Evolutionary conservation across 2,113 vertebrate species (phyloP), one percentile per base, ranked within the genome.

Genomic region (Litocranius walleri): DNA sequence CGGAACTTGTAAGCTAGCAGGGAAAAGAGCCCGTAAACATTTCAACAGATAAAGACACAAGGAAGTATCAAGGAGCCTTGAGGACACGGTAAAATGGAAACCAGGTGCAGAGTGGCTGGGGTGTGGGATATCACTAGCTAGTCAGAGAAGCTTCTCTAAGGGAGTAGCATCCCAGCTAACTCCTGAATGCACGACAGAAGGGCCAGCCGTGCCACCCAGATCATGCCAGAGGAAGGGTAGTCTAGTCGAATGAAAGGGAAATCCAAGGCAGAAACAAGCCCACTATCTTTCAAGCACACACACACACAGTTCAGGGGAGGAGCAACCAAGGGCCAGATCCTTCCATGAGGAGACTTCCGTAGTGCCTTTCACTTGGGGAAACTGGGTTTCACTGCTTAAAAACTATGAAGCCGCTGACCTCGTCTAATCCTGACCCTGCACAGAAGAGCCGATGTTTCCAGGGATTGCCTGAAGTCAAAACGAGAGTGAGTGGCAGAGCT

Each of bases 11-110:
- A 59, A 54, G 78, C 33, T 7, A 7, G 13, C 13, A 13, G 50
- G n/a, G 54, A 43, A 67, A 88, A 82, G 14, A 67, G 13, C 59
- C 50, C 25, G 57, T 19, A 80, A 56, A 27, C 16, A 23, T 0
- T 7, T 54, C 9, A 29, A 19, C 59, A 74, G 52, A 40, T 7
- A 30, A 40, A 91, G 87, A 87, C 54, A 25, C n/a, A 54, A 43
- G 40, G 30, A 84, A 33, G 48, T 25, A 6, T 13, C 25, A 13
- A 27, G 33, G 27, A 25, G 33, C 48, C 67, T 40, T 19, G 10
- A 90, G 67, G 62, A n/a, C 25, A 5, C 12, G 7, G 61, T 0
- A 25, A 27, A 25, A 6, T 0, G 1, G 27, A 4, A 5, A 3
- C n/a, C 7, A 12, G 36, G 29, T 3, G 21, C 9, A 21, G 91